phyloP scores from a whole-genome alignment of 2,888 invertebrate species.

The Chymomyza amoena region DNA sequence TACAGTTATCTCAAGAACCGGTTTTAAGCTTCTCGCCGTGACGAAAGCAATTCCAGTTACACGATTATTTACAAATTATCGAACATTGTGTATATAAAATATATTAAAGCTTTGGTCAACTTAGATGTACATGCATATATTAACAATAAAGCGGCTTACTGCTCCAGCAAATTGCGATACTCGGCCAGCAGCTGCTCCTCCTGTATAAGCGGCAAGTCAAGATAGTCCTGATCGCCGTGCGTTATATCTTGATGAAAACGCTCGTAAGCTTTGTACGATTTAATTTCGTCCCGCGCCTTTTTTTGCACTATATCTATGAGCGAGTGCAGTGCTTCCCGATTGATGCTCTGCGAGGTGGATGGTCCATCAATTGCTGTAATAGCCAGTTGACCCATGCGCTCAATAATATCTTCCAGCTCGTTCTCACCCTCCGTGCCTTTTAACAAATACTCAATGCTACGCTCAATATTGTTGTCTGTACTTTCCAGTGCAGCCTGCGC shows the following conservation, averaged over 20 bases:
- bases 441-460: constrained; percentile 82
- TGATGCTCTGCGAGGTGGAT: constrained; percentile 38
- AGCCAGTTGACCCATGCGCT: constrained; percentile 71
- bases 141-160: constrained; percentile 39
- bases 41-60: constrained; percentile 31
- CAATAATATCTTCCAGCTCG: constrained; percentile 67
- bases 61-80: constrained; percentile 8
- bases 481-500: constrained; percentile 81
- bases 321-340: constrained; percentile 8
- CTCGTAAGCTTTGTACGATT: constrained; percentile 80
- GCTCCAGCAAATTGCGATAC: constrained; percentile 82
- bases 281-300: constrained; percentile 65
- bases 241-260: constrained; percentile 82
- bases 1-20: constrained; percentile 48
- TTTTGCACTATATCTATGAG: constrained; percentile 54
- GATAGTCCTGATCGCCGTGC: constrained; percentile 85
- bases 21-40: constrained; percentile 32
- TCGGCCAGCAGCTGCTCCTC: constrained; percentile 85
- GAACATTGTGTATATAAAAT: no score
- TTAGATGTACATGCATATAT: background rate
- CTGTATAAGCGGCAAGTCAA: constrained; percentile 85
- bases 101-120: no score
- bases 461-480: constrained; percentile 80
- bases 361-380: constrained; percentile 61
- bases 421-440: constrained; percentile 71